Base-by-base conservation (phyloP, 2,113 vertebrate species). In the Brachionichthys hirsutus region DNA sequence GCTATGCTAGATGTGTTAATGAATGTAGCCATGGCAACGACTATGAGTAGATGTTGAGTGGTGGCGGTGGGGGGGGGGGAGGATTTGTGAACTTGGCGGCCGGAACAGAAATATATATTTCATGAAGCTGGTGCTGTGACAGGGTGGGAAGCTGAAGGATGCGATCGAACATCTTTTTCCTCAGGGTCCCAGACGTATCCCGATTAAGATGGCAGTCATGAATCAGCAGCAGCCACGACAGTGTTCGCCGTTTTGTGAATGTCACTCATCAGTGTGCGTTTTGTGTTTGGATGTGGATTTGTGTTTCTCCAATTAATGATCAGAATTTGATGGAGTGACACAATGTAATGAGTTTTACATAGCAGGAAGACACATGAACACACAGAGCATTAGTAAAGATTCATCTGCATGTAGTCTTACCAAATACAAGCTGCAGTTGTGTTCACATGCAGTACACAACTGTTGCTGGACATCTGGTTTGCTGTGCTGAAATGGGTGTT, bases 1-100 rank as follows among this genome's bases (percentile, higher is more conserved):
- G 80, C 69, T 70, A 73, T 80, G 83, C 81, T 85, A 90, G 88
- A 91, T 90, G 88, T 89, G 85, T 88, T 87, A 87, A 87, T 84
- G 86, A 87, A 84, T 81, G 86, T 87, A 81, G 64, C 82, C 85
- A 90, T 90, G 79, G 87, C 81, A 90, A 90, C 89, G 75, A 48
- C 68, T 73, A 78, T 51, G 84, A 83, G 74, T 50, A 50, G 65
- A 81, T 81, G 84, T 67, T 22, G 75, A 82, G 75, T n/a, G n/a
- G n/a, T n/a, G n/a, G n/a, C n/a, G 72, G 75, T 57, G 68, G 73
- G 73, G 74, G 57, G 59, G 68, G 70, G 55, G 70, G 66, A 59
- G 69, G 65, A 78, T 58, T 70, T 55, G 55, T 87, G 78, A 88
- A 88, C 84, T 75, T 81, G 64, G 77, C 77, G 78, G 76, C 70